Conservation (phyloP, 2,888 invertebrate species). For the Rhingia rostrata region DNA sequence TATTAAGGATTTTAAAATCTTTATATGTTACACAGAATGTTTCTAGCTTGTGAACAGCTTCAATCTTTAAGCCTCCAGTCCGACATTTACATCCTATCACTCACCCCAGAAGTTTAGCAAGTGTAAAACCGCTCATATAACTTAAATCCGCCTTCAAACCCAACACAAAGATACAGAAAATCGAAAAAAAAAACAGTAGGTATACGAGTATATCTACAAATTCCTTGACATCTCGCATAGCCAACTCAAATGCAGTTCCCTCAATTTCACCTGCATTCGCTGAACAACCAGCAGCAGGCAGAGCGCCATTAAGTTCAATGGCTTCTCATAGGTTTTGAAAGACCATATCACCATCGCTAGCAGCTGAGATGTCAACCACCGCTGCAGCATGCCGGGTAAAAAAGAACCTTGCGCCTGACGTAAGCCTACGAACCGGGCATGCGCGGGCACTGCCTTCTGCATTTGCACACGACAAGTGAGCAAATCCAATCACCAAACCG, state of each 20-base stretch:
- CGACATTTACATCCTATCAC: no score
- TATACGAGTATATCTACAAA: constrained; percentile 2
- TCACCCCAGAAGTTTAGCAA: no score
- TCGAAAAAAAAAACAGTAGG: no score
- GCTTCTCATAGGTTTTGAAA: constrained; percentile 46
- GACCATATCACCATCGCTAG: constrained; percentile 24
- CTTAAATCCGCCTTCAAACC: no score
- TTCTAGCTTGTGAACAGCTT: no score
- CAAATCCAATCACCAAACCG: constrained; percentile 15
- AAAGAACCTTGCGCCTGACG: constrained; percentile 72
- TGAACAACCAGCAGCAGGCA: constrained; percentile 6
- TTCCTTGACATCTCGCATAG: constrained; percentile 49
- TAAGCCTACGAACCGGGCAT: constrained; percentile 58
- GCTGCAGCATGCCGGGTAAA: constrained; percentile 48
- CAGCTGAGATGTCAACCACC: constrained; percentile 63
- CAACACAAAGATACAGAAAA: no score
- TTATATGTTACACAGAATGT: no score
- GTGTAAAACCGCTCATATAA: no score
- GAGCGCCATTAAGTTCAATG: constrained; percentile 57
- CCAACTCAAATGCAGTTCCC: constrained; percentile 7
- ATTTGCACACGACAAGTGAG: constrained; percentile 22
- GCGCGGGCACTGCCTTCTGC: neutral
- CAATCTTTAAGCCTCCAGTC: no score
- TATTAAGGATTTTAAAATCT: no score
- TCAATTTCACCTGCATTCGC: constrained; percentile 20